Conservation (phyloP, 2,888 invertebrate genomes). For the Melikaiella ostensackeni region DNA sequence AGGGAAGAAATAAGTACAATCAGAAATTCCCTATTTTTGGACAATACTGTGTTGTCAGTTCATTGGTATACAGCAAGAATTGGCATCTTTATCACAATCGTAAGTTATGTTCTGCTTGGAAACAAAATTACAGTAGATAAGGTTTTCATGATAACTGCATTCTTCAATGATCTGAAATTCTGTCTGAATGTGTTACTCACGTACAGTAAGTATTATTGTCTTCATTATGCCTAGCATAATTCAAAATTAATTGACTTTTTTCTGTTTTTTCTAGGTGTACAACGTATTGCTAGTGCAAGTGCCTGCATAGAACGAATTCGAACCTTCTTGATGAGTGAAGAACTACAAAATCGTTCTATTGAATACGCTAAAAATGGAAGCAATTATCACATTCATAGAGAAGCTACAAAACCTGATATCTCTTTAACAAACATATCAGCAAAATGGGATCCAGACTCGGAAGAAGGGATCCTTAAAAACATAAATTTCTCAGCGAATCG, state of each 20-base stretch:
- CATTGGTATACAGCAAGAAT: conserved; percentile 85
- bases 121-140: conserved; percentile 84
- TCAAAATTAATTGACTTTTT: neutral
- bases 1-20: conserved; percentile 78
- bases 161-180: conserved; percentile 86
- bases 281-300: conserved; percentile 81
- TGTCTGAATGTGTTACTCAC: conserved; percentile 87
- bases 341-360: conserved; percentile 42
- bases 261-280: conserved; percentile 79
- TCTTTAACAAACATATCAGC: conserved; percentile 79
- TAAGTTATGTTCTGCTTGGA: conserved; percentile 82
- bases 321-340: conserved; percentile 62
- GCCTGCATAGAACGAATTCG: conserved; percentile 80
- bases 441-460: conserved; percentile 83
- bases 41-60: conserved; percentile 80
- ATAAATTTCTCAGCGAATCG: conserved; percentile 83
- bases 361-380: neutral
- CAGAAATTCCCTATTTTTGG: conserved; percentile 78
- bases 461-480: conserved; percentile 84
- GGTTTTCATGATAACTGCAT: conserved; percentile 85
- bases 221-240: neutral
- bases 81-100: conserved; percentile 84
- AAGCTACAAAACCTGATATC: neutral
- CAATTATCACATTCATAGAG: neutral
- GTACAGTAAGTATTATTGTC: conserved; percentile 58